Percentiles rank a stretch among this genome's conserved stretches.
phyloP scores from a whole-genome alignment of 2,113 vertebrate genomes.

The Actinemys pallida region DNA sequence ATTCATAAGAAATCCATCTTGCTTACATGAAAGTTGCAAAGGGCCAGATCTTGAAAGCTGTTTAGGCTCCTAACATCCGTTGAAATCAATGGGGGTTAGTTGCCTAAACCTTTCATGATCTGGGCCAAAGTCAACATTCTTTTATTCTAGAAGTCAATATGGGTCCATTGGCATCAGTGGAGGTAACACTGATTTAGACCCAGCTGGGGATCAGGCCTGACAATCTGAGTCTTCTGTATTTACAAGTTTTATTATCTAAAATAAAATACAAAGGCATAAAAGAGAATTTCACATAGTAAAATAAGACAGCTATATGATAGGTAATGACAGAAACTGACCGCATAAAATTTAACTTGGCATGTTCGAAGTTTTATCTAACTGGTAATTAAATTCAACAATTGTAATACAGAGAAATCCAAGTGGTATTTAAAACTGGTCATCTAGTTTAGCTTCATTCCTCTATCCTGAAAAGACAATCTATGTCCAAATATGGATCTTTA shows the following conservation, averaged over 20 bases:
- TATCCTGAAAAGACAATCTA: background rate
- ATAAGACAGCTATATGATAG: background rate
- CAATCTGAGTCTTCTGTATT: background rate
- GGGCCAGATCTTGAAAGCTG: background rate
- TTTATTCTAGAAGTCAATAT: rapidly evolving
- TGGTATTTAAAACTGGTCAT: background rate
- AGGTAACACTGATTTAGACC: background rate
- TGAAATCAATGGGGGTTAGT: background rate
- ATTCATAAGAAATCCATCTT: conserved; percentile 61
- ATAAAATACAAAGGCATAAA: background rate
- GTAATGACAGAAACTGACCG: background rate
- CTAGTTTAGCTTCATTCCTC: background rate
- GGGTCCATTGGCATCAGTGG: rapidly evolving
- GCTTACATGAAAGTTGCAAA: conserved; percentile 6
- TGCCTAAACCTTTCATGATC: background rate
- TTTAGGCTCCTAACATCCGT: background rate
- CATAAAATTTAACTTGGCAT: background rate
- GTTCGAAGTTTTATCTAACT: rapidly evolving
- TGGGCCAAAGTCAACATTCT: background rate
- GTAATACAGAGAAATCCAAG: background rate
- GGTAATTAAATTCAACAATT: background rate
- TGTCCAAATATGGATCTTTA: background rate
- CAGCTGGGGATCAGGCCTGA: background rate
- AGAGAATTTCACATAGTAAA: background rate
- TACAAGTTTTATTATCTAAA: background rate